Base-by-base conservation (phyloP, 2,888 invertebrate genomes). In the Acholoe squamosa region DNA sequence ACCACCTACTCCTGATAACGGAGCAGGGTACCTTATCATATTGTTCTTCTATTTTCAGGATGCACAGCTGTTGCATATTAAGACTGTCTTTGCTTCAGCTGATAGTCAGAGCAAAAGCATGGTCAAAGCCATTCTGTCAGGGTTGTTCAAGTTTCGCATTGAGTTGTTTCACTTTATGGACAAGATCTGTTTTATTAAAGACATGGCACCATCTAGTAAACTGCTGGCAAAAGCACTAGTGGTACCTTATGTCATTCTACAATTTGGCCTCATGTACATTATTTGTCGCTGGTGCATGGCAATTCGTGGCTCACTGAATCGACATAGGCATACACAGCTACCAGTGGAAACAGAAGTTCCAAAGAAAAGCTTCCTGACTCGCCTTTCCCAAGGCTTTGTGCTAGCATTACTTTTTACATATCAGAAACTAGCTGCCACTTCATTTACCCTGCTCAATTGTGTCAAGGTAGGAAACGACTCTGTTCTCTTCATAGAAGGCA, bases 1-100 rank as follows among this genome's bases (percentile, higher is more conserved):
- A 5, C 76, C 67, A 7, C 92, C 92, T 10, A 67, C 91, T 3
- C 61, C 86, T 0, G 93, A 93, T 76, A 92, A 90, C 3, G 92
- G 92, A 10, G 92, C 92, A 22, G 92, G 91, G 86, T 93, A 92
- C 89, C 91, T 93, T 54, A 93, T 93, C 43, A 93, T 93, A 52
- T 90, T 93, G 33, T 92, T 92, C 88, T 93, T 92, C 61, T 93
- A 92, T 91, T 93, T 93, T 89, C 93, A 93, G 61, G 92, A 92
- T 84, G 91, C 92, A 12, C 61, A 77, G 77, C 90, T 92, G 89
- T 89, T 92, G 28, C 90, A 91, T 56, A 80, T 92, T 14, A 92
- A 91, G 89, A 91, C 91, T 7, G 90, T 90, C 1, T 86, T 77
- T 33, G 89, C 76, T 0, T 52, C 71, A 0, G 67, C 89, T 28